Evolutionary conservation across 1,140 invertebrate species (phyloP), one percentile per base, ranked within the genome.

Genomic region (Tetragnatha versicolor): DNA sequence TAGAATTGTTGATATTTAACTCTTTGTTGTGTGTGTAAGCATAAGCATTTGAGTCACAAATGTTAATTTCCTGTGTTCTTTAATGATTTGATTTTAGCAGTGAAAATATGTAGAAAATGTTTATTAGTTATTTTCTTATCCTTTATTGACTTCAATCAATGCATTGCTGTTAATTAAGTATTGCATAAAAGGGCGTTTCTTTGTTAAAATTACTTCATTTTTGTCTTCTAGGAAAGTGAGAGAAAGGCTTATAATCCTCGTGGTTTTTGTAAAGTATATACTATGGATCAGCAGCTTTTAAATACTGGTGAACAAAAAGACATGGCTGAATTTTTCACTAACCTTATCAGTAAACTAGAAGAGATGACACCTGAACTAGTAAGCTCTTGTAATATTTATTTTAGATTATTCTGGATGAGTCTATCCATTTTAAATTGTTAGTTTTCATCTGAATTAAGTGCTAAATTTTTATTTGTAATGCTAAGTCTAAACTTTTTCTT

Each of bases 261-360:
- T 20, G 95, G 93, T 81, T 98, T 98, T 84, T 98, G 96, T 86
- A 94, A 96, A 83, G 94, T 96, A 0, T 98, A 98, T 85, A 95
- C 94, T 39, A 98, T 98, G 96, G 95, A 98, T 84, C 93, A 95
- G 84, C 94, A 97, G 84, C 94, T 94, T 0, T 86, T 98, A 3
- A 98, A 98, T 85, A 98, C 95, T 0, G 95, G 94, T 0, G 96
- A 98, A 85, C 96, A 98, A 85, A 98, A 98, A 84, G 96, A 98
- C 84, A 98, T 98, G 96, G 95, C 95, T 0, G 96, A 98, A 86
- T 98, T 98, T 86, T 98, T 98, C 83, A 98, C 96, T 49, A 95
- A 98, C 87, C 89, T 98, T 1, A 95, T 98, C 9, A 95, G 93
- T 6, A 98, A 98, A 85, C 85, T 98, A 1, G 96, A 98, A 86